Evolutionary conservation across 2,888 invertebrate genomes (phyloP).

Genomic region (Andrena hattorfiana): DNA sequence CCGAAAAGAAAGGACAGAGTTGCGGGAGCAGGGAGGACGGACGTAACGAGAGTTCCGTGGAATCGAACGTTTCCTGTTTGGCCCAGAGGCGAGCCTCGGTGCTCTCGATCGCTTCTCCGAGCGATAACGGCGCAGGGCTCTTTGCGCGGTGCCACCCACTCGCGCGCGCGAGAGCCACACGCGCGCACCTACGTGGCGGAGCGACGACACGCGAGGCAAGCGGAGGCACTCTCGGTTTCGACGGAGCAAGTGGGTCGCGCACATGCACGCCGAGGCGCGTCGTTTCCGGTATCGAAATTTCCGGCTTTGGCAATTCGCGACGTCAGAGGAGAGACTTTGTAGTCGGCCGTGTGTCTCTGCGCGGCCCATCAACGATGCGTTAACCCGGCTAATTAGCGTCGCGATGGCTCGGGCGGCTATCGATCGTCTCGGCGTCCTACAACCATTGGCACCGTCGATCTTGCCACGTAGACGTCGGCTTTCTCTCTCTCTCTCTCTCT

Average conservation of each 20-base stretch:
- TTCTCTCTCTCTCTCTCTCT: too few species aligned
- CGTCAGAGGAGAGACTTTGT: conserved; percentile 41
- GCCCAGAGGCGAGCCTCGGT: background rate
- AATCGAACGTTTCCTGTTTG: conserved; percentile 56
- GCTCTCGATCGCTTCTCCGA: conserved; percentile 39
- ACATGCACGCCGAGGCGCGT: conserved; percentile 60
- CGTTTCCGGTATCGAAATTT: conserved; percentile 83
- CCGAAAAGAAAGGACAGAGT: background rate
- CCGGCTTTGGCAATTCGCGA: conserved; percentile 79
- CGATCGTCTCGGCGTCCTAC: conserved; percentile 2
- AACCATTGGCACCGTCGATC: too few species aligned
- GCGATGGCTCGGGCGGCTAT: conserved; percentile 5
- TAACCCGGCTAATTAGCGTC: conserved; percentile 49
- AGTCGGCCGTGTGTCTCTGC: background rate
- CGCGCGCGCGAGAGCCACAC: background rate
- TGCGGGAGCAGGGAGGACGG: background rate
- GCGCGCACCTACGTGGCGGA: background rate
- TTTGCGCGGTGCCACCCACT: conserved; percentile 58
- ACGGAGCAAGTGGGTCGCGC: conserved; percentile 80
- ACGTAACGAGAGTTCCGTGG: conserved; percentile 46
- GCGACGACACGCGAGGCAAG: conserved; percentile 49
- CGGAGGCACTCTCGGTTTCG: conserved; percentile 80
- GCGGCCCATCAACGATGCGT: conserved; percentile 18
- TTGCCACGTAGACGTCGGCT: too few species aligned
- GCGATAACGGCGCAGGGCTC: conserved; percentile 47